These are phyloP conservation scores for Leptobrachium ailaonicum DNA, from an alignment of 2,113 vertebrate species.

Conservation along the genomic window DNA sequence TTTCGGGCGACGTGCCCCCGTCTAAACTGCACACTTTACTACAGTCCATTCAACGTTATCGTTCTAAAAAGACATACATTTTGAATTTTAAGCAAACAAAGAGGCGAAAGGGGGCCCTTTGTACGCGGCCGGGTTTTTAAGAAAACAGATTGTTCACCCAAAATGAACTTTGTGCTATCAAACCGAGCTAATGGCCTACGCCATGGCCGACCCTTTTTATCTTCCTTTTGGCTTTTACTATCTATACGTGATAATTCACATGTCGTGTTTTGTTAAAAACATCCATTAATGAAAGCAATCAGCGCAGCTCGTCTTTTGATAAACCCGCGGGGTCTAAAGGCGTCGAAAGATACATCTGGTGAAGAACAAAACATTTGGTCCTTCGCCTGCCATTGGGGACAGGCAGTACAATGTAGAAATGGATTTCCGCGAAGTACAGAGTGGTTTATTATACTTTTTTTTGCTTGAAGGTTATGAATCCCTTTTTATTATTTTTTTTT, in stretches of 20 bases:
- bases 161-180: conserved; percentile 69
- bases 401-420: conserved; percentile 68
- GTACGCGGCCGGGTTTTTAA: conserved; percentile 73
- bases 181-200: conserved; percentile 74
- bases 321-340: conserved; percentile 85
- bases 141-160: conserved; percentile 78
- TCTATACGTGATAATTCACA: conserved; percentile 75
- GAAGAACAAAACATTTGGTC: conserved; percentile 74
- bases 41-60: conserved; percentile 68
- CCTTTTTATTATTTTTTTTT: conserved; percentile 49
- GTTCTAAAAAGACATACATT: conserved; percentile 84
- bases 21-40: conserved; percentile 81
- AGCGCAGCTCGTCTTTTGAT: conserved; percentile 83
- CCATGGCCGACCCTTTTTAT: conserved; percentile 75
- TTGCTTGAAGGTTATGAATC: conserved; percentile 72
- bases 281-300: conserved; percentile 88
- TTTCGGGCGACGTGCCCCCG: conserved; percentile 61
- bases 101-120: conserved; percentile 60
- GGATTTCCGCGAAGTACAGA: conserved; percentile 79
- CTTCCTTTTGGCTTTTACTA: conserved; percentile 80
- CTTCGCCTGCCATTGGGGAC: conserved; percentile 85
- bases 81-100: conserved; percentile 79
- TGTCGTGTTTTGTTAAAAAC: conserved; percentile 84
- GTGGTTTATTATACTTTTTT: conserved; percentile 69
- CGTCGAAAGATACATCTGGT: conserved; percentile 77